A percentile compares a stretch with the other conserved stretches of the same genome.
Evolutionary conservation across 2,888 invertebrate genomes (phyloP).

Genomic region (Diarsia mendica): DNA sequence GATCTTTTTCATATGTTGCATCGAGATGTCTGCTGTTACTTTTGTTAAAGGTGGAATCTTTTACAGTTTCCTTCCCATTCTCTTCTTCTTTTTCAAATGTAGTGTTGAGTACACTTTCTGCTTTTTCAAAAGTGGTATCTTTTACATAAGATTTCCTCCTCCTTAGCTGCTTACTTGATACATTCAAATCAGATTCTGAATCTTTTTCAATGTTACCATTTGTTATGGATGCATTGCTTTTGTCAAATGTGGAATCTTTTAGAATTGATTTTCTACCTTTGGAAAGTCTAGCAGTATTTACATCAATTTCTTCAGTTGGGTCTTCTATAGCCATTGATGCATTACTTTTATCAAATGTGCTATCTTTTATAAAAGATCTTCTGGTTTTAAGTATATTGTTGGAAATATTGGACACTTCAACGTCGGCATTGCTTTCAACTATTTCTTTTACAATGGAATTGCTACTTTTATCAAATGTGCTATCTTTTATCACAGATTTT

Average conservation of each 20-base stretch:
- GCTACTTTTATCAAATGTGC: constrained; percentile 13
- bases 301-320: constrained; percentile 6
- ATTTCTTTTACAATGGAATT: constrained; percentile 11
- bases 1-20: constrained; percentile 48
- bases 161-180: constrained; percentile 26
- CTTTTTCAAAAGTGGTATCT: constrained; percentile 36
- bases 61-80: neutral
- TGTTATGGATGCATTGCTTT: constrained; percentile 39
- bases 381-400: constrained; percentile 22
- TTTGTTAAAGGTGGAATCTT: constrained; percentile 50
- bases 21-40: constrained; percentile 21
- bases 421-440: neutral
- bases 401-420: constrained; percentile 17
- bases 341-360: constrained; percentile 44
- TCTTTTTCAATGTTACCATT: constrained; percentile 38
- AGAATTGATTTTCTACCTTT: constrained; percentile 42
- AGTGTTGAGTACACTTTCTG: constrained; percentile 27
- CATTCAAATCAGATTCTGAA: constrained; percentile 28
- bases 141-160: constrained; percentile 26
- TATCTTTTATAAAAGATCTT: constrained; percentile 46
- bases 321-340: constrained; percentile 13
- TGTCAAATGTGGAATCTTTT: constrained; percentile 54
- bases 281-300: constrained; percentile 8
- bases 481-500: neutral
- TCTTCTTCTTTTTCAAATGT: constrained; percentile 47